Evolutionary conservation across 2,113 vertebrate species (phyloP).

Genomic region (Lagenorhynchus albirostris): DNA sequence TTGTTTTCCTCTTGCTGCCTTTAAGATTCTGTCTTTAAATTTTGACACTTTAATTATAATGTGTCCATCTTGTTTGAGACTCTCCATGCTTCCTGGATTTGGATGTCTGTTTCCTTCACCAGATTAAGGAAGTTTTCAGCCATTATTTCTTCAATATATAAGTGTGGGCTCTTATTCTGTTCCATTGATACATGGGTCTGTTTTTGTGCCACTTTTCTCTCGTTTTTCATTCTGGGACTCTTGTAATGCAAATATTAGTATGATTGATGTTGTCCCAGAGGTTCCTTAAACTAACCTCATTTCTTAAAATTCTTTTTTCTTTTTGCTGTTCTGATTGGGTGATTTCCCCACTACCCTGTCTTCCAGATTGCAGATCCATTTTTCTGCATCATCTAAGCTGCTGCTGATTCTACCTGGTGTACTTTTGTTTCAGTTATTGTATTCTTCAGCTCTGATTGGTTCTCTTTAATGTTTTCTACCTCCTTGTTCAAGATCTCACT

Average conservation of each 20-base stretch:
- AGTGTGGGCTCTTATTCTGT: no score
- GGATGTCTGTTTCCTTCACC: background rate
- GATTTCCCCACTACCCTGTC: background rate
- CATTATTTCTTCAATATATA: no score
- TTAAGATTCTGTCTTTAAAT: background rate
- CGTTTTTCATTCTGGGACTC: background rate
- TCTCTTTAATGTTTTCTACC: background rate
- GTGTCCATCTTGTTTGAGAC: background rate
- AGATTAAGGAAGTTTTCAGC: background rate
- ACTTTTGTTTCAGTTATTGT: background rate
- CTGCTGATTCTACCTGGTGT: background rate
- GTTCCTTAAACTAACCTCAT: background rate
- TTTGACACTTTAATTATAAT: background rate
- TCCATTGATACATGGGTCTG: no score
- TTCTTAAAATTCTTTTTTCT: background rate
- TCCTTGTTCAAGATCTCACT: background rate
- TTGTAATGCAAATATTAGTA: background rate
- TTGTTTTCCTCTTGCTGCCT: background rate
- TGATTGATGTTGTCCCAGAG: background rate
- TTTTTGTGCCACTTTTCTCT: background rate
- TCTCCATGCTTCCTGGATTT: background rate
- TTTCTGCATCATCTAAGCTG: background rate
- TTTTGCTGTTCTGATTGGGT: background rate
- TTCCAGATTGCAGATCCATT: background rate
- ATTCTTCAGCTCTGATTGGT: background rate